Base-by-base conservation (phyloP, 2,113 vertebrate species). In the Noturus placidus region DNA sequence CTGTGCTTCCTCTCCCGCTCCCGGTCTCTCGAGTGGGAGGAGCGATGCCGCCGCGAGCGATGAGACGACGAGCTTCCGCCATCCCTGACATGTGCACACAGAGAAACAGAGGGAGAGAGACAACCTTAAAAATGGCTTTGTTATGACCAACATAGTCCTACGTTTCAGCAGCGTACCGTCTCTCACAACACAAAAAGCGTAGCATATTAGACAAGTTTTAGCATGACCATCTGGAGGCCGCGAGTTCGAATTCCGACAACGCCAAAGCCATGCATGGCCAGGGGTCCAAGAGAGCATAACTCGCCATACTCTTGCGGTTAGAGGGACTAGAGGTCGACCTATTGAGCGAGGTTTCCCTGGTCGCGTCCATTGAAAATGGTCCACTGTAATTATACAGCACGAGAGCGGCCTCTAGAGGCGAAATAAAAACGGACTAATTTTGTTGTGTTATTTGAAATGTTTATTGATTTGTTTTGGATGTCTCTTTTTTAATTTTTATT, bases 1-100 rank as follows among this genome's bases (percentile, higher is more conserved):
- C 95, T 92, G 89, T 96, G 95, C 86, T 94, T 95, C 89, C 94
- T 91, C 87, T 96, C 95, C 87, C 94, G 83, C 15, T 95, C 95
- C 35, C 94, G 90, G 72, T 95, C 95, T 90, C 94, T 91, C 35
- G 95, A 92, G 42, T 84, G 95, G 84, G 95, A 95, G 20, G 94
- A 92, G 67, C 46, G 95, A 91, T 94, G 95, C 46, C 94, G 94
- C 80, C 95, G 93, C 1, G 95, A 93, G 65, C 85, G 95, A 89
- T 95, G 95, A 46, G 95, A 94, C 3, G 95, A 94, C 0, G 95
- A 95, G 88, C 93, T 93, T 84, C 95, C 94, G 61, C 94, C 94
- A 20, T 95, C 95, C 92, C 95, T 95, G 54, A 3, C n/a, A 61
- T 54, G 79, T 54, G 65, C 9, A 79, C 0, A 61, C 17, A 50